phyloP scores from a whole-genome alignment of 2,888 invertebrate species.

The Caenorhabditis imperialis region DNA sequence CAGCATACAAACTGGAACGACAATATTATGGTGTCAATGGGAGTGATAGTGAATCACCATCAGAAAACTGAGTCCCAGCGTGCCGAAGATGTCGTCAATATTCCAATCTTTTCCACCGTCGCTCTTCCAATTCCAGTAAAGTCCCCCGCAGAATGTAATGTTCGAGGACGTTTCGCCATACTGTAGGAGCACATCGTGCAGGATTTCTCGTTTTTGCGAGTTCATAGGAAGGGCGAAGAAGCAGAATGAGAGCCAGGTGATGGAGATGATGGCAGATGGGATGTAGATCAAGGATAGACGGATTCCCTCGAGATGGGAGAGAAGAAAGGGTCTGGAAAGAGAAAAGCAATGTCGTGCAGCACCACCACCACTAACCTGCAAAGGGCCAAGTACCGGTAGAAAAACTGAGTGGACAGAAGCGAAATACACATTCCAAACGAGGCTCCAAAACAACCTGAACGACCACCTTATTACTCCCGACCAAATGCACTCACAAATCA shows the following conservation, averaged over 20 bases:
- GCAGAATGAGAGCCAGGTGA: slow-evolving; percentile 35
- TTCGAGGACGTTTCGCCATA: slow-evolving; percentile 4
- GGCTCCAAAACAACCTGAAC: too few relatives aligned
- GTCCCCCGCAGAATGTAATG: slow-evolving; percentile 21
- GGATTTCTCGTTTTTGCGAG: slow-evolving; percentile 11
- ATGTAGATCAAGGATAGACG: slow-evolving; percentile 15
- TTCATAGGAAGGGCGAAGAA: slow-evolving; percentile 28
- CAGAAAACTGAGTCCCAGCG: slow-evolving; percentile 16
- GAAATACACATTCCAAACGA: too few relatives aligned
- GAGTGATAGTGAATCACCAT: too few relatives aligned
- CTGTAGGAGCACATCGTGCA: slow-evolving; percentile 13
- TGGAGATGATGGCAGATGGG: slow-evolving; percentile 11
- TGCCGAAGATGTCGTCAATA: slow-evolving; percentile 19
- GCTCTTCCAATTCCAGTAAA: slow-evolving; percentile 13
- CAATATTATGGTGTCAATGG: too few relatives aligned
- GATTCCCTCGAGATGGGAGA: slow-evolving; percentile 18
- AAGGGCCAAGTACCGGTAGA: too few relatives aligned
- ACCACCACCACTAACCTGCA: too few relatives aligned
- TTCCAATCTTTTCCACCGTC: slow-evolving; percentile 21
- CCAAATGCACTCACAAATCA: too few relatives aligned
- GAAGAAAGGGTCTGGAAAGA: slow-evolving; percentile 15
- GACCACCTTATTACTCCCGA: too few relatives aligned
- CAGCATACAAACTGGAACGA: slow-evolving; percentile 35
- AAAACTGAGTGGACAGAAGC: too few relatives aligned
- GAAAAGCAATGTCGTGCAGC: too few relatives aligned